Evolutionary conservation across 2,113 vertebrate genomes (phyloP).

Genomic region (Lamprologus ornatipinnis): DNA sequence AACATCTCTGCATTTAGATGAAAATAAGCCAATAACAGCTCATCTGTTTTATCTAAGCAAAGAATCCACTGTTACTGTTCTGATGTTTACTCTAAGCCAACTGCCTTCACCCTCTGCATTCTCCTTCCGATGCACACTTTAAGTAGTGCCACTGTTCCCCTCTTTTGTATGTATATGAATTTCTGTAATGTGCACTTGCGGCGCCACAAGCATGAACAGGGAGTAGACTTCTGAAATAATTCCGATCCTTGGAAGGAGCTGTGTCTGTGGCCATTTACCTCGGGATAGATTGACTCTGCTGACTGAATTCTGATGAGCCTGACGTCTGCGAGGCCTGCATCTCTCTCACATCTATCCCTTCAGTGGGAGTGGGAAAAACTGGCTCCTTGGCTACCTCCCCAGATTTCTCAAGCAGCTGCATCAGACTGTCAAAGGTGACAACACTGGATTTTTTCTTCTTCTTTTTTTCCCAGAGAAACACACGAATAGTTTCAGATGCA

Average conservation of each 20-base stretch:
- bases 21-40: not conserved
- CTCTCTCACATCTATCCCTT: not conserved
- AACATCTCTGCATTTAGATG: not conserved
- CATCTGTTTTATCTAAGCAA: not conserved
- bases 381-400: not conserved
- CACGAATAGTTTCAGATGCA: not conserved
- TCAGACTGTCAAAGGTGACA: slow-evolving; percentile 11
- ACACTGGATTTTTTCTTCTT: not conserved
- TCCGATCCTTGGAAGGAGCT: slow-evolving; percentile 38
- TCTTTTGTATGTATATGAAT: not conserved
- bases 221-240: slow-evolving; percentile 46
- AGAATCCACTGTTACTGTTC: not conserved
- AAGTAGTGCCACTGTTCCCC: not conserved
- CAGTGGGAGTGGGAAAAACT: not conserved
- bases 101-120: not conserved
- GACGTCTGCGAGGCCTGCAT: not conserved
- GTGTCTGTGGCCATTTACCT: slow-evolving; percentile 53
- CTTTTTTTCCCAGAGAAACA: not conserved
- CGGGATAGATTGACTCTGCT: slow-evolving; percentile 51
- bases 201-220: not conserved
- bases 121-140: not conserved
- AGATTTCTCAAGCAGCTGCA: not conserved
- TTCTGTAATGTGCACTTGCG: slow-evolving; percentile 20
- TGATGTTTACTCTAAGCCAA: not conserved
- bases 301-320: slow-evolving; percentile 67